phyloP scores from a whole-genome alignment of 2,888 invertebrate species.

The Tupiocoris notatus region DNA sequence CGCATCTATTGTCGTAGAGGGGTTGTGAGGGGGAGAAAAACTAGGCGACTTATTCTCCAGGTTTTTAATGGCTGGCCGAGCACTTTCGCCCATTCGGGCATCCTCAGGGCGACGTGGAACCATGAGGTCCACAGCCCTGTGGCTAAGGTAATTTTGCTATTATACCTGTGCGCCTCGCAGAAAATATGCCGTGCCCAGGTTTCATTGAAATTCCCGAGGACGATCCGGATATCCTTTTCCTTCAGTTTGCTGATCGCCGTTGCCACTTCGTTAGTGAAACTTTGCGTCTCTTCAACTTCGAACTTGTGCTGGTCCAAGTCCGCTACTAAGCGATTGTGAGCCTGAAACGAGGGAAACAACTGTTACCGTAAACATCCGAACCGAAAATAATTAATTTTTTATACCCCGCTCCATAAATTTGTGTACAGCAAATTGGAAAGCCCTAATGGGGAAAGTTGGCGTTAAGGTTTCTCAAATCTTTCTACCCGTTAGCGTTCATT shows the following conservation, averaged over 20 bases:
- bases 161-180: conserved; percentile 81
- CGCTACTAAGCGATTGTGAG: conserved; percentile 83
- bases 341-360: conserved; percentile 60
- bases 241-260: conserved; percentile 76
- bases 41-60: no score
- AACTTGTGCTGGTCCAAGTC: conserved; percentile 79
- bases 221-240: conserved; percentile 90
- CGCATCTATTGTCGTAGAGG: no score
- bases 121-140: no score
- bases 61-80: no score
- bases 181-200: conserved; percentile 87
- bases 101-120: no score
- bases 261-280: conserved; percentile 85
- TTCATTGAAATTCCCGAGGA: conserved; percentile 94
- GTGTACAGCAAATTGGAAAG: no score
- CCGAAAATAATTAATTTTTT: neutral
- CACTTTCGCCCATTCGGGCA: no score
- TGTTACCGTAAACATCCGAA: no score
- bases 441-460: neutral
- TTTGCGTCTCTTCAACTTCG: conserved; percentile 83
- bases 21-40: no score
- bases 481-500: neutral
- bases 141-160: no score
- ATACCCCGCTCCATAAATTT: no score
- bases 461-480: neutral